Conservation (phyloP, 2,113 vertebrate genomes). For the Colinus virginianus region DNA sequence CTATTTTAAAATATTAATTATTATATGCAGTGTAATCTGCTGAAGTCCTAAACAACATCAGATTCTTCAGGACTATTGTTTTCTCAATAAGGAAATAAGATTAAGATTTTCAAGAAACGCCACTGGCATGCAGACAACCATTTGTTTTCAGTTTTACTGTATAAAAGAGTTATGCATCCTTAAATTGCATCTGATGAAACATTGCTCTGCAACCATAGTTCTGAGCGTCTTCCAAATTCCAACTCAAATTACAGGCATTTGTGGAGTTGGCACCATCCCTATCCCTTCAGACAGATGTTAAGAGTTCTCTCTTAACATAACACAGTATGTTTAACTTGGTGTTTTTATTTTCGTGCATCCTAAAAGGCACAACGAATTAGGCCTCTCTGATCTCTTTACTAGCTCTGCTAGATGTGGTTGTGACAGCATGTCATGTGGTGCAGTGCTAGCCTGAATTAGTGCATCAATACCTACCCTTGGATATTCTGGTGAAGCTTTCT, state of each 20-base stretch:
- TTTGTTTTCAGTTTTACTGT: constrained; percentile 67
- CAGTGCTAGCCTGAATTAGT: background rate
- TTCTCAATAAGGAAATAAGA: constrained; percentile 30
- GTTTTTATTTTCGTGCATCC: background rate
- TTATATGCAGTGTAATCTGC: background rate
- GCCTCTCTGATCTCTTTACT: background rate
- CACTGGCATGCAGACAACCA: constrained; percentile 61
- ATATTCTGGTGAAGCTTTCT: background rate
- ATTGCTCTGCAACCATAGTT: constrained; percentile 9
- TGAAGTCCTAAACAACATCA: background rate
- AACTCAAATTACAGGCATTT: constrained; percentile 63
- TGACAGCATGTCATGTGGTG: background rate
- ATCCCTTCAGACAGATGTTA: constrained; percentile 37
- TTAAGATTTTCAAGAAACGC: constrained; percentile 49
- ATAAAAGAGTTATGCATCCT: constrained; percentile 29
- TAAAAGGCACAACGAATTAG: background rate
- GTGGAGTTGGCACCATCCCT: constrained; percentile 6
- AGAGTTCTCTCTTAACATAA: background rate
- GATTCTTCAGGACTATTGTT: constrained; percentile 41
- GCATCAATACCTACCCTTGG: background rate
- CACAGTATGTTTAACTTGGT: background rate
- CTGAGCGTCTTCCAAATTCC: constrained; percentile 21
- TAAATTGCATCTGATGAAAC: constrained; percentile 49
- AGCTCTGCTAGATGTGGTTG: background rate
- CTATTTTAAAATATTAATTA: background rate